Base-by-base conservation (phyloP, 1,140 invertebrate genomes). In the Ips typographus region DNA sequence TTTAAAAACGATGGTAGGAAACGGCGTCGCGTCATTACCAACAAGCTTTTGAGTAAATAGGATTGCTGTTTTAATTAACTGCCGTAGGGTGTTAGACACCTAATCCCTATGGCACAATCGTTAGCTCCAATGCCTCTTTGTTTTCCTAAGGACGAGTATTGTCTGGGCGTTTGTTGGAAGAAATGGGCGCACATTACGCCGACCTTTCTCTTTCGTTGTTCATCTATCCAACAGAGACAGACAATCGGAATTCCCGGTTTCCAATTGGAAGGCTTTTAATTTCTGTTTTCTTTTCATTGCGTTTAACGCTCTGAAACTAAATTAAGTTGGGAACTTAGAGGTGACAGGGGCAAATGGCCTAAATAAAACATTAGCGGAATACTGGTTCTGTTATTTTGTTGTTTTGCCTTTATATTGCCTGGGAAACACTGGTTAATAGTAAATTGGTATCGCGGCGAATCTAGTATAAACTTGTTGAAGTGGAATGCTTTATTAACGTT, bases 61-160 rank as follows among this genome's bases (percentile, higher is more conserved):
- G 52, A 55, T 55, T 55, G 52, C 37, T 55, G 42, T 49, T 61
- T 61, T 61, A 61, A 61, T 61, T 61, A 61, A 61, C 43, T 61
- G 43, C 4, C 38, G 43, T 61, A 61, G 59, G 22, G 43, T 37
- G 39, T 49, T 47, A 49, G 59, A 47, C 22, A 61, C 59, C 43
- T 61, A 61, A 61, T 61, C 41, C 59, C 43, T 37, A 6, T 5
- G 59, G 59, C 59, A 47, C 42, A 47, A 47, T 61, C 59, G 8
- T 61, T n/a, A 61, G 59, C 59, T 43, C n/a, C 7, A 59, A 59
- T 59, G 57, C 57, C 57, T 59, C 57, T 59, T 59, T 59, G 57
- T 59, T 59, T 41, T 36, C 57, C 7, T 59, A 59, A 59, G 57
- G 40, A 41, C 2, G 40, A 59, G 57, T 36, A 59, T 59, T 59